Evolutionary conservation across 1,140 invertebrate species (phyloP).

Genomic region (Charaxes varanes): DNA sequence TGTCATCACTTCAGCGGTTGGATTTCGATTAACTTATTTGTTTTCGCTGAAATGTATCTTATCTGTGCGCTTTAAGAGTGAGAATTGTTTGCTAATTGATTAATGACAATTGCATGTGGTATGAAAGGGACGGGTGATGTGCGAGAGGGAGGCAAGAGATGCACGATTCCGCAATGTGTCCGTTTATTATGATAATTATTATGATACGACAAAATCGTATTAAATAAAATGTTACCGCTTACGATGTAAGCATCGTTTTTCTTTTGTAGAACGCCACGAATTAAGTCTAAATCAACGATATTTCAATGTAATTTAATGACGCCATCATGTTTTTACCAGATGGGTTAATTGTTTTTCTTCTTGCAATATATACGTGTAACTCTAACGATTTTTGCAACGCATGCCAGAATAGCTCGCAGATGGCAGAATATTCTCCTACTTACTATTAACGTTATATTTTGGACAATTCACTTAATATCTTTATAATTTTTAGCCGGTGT

Average conservation of each 20-base stretch:
- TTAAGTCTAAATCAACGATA: no score
- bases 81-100: slow-evolving; percentile 51
- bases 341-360: no score
- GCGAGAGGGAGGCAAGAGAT: slow-evolving; percentile 32
- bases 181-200: slow-evolving; percentile 61
- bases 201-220: slow-evolving; percentile 41
- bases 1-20: slow-evolving; percentile 35
- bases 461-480: no score
- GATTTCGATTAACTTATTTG: slow-evolving; percentile 33
- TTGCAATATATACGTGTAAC: no score
- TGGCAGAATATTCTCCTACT: no score
- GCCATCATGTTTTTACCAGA: no score
- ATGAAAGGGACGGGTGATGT: slow-evolving; percentile 24
- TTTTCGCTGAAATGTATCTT: slow-evolving; percentile 41
- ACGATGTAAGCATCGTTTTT: slow-evolving; percentile 5
- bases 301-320: no score
- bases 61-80: slow-evolving; percentile 30
- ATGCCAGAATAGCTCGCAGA: no score
- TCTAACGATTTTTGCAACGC: no score
- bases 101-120: slow-evolving; percentile 48
- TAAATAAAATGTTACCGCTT: slow-evolving; percentile 5
- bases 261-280: not conserved
- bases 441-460: no score
- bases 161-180: slow-evolving; percentile 46
- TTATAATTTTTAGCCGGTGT: no score